Conservation (phyloP, 2,113 vertebrate genomes). For the Oceanites oceanicus region DNA sequence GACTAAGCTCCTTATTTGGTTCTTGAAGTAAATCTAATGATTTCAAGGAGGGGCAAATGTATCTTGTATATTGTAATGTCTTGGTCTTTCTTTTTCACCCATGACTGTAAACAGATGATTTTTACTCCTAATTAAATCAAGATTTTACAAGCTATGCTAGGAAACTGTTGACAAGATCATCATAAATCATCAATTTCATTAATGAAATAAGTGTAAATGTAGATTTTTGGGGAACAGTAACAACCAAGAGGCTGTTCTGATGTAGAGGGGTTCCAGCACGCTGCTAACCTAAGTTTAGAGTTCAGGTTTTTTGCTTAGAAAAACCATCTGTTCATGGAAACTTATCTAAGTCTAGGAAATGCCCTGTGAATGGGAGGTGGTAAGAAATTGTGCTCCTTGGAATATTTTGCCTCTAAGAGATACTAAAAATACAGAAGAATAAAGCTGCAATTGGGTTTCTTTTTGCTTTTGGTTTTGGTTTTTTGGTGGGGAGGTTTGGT, state of each 20-base stretch:
- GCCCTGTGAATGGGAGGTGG: neutral
- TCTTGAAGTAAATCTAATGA: neutral
- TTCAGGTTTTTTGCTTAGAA: neutral
- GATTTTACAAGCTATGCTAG: neutral
- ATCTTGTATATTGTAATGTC: neutral
- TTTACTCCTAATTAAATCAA: neutral
- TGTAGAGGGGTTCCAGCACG: neutral
- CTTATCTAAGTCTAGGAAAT: neutral
- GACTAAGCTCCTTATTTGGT: neutral
- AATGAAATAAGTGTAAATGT: neutral
- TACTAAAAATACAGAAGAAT: neutral
- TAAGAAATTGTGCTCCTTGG: neutral
- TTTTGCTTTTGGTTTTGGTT: no score
- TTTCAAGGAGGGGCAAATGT: neutral
- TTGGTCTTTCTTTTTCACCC: neutral
- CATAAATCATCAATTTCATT: neutral
- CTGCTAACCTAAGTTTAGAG: neutral
- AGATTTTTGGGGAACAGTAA: neutral
- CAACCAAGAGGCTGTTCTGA: neutral
- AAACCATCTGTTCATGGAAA: neutral
- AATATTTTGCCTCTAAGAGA: neutral
- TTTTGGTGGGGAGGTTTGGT: no score
- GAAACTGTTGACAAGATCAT: neutral
- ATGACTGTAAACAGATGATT: neutral
- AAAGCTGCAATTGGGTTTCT: neutral